A percentile compares a stretch with the other conserved stretches of the same genome.
These are phyloP conservation scores for Ornithorhynchus anatinus DNA, from an alignment of 2,113 vertebrate species.

Conservation along the genomic window DNA sequence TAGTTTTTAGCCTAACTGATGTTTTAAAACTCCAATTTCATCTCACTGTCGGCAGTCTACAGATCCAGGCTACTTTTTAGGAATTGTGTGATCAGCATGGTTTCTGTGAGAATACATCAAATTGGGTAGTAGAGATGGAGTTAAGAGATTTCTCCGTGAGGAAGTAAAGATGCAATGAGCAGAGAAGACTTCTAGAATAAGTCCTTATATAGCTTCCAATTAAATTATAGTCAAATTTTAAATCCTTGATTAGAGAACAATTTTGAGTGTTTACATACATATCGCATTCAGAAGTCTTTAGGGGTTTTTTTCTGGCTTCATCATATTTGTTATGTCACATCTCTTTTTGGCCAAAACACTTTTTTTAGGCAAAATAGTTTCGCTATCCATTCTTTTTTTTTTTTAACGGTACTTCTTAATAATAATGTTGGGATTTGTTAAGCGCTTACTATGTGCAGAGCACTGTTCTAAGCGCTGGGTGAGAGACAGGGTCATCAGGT, in stretches of 20 bases:
- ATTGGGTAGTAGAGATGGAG: background rate
- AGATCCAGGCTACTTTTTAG: background rate
- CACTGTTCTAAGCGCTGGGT: too few relatives aligned
- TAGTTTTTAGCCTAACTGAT: background rate
- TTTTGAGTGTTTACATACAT: too few relatives aligned
- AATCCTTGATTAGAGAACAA: slow-evolving; percentile 21
- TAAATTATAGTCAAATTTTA: slow-evolving; percentile 20
- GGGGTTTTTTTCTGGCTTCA: too few relatives aligned
- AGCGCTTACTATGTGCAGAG: too few relatives aligned
- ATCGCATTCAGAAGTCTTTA: too few relatives aligned
- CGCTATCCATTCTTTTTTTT: too few relatives aligned
- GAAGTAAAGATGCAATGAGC: background rate
- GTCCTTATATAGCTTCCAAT: too few relatives aligned
- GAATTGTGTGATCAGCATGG: background rate
- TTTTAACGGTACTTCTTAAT: too few relatives aligned
- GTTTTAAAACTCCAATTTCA: slow-evolving; percentile 6
- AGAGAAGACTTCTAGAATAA: background rate
- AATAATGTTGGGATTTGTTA: too few relatives aligned
- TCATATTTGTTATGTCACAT: background rate
- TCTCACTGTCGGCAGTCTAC: background rate
- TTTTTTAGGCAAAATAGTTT: background rate
- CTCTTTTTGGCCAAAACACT: slow-evolving; percentile 10
- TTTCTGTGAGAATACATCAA: background rate
- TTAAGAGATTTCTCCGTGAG: background rate
- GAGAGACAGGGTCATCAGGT: too few relatives aligned